Base-by-base conservation (phyloP, 2,113 vertebrate genomes). In the Motacilla alba region DNA sequence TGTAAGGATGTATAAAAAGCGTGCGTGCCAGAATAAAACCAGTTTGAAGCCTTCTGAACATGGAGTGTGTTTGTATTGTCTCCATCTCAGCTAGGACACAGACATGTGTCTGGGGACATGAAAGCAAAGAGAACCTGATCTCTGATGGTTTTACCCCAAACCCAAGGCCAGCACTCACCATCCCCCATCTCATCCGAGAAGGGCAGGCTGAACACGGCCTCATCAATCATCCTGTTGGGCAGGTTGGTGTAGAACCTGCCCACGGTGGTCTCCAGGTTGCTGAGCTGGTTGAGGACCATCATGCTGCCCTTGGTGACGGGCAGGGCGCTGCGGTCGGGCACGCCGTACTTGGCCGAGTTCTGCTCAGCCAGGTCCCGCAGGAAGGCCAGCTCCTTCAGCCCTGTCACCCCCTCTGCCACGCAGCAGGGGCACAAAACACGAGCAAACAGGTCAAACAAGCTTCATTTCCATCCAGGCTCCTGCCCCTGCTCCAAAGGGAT, bases 241-340 rank as follows among this genome's bases (percentile, higher is more conserved):
- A 99, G 98, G 97, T 99, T 99, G 11, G 99, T 99, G 84, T 99
- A 99, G 98, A 99, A 99, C 39, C 99, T 98, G 15, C 99, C 99
- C 27, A 99, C 99, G 0, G 98, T 99, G 9, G 99, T 99, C 97
- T 99, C 99, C 96, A 99, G 98, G 98, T 99, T 99, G 87, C 99
- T 99, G 56, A 99, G 98, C 96, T 99, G 99, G 97, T 99, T 99
- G 7, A 99, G 98, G 6, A 99, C 99, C 99, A 99, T 99, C 99
- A 99, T 99, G 97, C 99, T 99, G 26, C 99, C 99, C 96, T 99
- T 99, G 81, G 98, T 97, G 49, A 99, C 98, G 0, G 99, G 99
- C 13, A 99, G 97, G 37, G 93, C 90, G 2, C 94, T 96, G n/a
- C 98, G 98, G 79, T 99, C 99, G 0, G 97, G 96, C 46, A 99